phyloP scores from a whole-genome alignment of 53 echinoderm and acorn worm species.

The Echinometra lucunter region DNA sequence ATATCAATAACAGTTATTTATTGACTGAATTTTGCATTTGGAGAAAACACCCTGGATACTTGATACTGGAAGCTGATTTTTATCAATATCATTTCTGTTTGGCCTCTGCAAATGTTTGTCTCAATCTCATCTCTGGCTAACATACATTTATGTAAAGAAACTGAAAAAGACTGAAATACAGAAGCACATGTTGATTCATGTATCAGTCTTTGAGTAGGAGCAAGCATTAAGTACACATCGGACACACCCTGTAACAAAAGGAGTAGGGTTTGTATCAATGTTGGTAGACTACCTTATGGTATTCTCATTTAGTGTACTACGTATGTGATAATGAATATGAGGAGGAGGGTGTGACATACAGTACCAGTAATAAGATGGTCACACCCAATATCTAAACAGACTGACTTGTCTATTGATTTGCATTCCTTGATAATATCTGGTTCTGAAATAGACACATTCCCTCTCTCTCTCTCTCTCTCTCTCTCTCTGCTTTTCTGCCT shows the following conservation, averaged over 20 bases:
- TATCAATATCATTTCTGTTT: constrained; percentile 1
- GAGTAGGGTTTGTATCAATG: neutral
- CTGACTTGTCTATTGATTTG: neutral
- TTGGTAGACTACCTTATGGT: neutral
- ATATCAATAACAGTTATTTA: no score
- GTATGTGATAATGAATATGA: neutral
- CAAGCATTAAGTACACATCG: neutral
- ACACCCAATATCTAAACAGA: constrained; percentile 1
- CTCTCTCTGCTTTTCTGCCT: no score
- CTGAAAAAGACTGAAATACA: neutral
- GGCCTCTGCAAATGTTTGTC: constrained; percentile 16
- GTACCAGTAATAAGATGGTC: neutral
- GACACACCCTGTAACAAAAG: neutral
- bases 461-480: no score
- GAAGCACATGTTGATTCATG: constrained; percentile 7
- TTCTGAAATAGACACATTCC: no score
- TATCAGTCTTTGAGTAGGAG: neutral
- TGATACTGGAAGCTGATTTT: neutral
- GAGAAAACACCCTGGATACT: no score
- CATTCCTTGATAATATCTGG: no score
- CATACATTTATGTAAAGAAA: constrained; percentile 3
- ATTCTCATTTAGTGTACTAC: neutral
- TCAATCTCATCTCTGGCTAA: neutral
- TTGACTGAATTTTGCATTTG: no score
- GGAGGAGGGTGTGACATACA: neutral